Evolutionary conservation across 1,140 invertebrate genomes (phyloP).

Genomic region (Octopus sinensis): DNA sequence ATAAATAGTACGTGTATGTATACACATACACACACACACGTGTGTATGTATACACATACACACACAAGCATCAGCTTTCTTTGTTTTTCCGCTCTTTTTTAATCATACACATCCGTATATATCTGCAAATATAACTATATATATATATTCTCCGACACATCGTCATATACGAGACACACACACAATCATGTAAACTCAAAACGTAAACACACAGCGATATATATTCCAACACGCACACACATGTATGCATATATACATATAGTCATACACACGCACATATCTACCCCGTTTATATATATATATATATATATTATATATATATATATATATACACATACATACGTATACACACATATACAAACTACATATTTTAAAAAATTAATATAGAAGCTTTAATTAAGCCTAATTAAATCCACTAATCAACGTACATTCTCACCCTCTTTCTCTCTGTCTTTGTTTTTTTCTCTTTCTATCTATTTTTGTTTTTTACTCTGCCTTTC

Average conservation of each 20-base stretch:
- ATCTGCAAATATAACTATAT: not conserved
- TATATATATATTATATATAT: not conserved
- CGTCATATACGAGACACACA: not conserved
- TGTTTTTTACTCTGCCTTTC: not conserved
- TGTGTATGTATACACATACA: too few species aligned
- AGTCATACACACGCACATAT: not conserved
- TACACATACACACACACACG: not conserved
- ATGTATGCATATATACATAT: not conserved
- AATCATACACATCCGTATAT: too few species aligned
- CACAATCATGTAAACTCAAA: too few species aligned
- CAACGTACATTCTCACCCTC: not conserved
- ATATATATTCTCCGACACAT: not conserved
- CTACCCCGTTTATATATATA: not conserved
- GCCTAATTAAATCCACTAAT: not conserved
- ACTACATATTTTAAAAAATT: not conserved
- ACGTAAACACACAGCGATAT: not conserved
- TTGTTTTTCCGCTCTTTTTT: too few species aligned
- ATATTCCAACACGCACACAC: not conserved
- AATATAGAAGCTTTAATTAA: not conserved
- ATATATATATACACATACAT: not conserved
- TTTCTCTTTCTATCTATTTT: not conserved
- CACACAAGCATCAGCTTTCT: too few species aligned
- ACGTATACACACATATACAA: not conserved
- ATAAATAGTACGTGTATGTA: not conserved
- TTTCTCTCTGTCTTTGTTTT: not conserved